Evolutionary conservation across 2,797 vertebrate genomes (phyloP).

Genomic region (Neosalanx taihuensis): DNA sequence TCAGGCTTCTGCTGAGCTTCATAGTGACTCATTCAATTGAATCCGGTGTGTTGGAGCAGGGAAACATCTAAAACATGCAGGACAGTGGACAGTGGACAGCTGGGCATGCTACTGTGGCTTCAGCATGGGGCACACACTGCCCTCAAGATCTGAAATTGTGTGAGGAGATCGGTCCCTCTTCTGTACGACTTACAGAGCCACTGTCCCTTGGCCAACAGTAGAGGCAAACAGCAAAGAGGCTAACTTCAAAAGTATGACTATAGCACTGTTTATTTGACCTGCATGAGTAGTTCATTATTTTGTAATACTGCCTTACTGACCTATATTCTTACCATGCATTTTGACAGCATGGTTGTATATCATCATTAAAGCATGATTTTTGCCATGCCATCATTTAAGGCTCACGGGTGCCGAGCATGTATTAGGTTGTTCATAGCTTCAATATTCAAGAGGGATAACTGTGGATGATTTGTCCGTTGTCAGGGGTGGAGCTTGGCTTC

Average conservation of each 20-base stretch:
- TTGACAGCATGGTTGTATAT: too few species aligned
- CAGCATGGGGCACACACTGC: conserved; percentile 44
- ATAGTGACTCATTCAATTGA: too few species aligned
- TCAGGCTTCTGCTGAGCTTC: too few species aligned
- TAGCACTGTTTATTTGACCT: background rate
- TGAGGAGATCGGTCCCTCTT: conserved; percentile 47
- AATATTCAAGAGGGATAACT: conserved; percentile 58
- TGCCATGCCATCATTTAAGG: background rate
- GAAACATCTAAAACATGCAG: too few species aligned
- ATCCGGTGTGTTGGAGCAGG: too few species aligned
- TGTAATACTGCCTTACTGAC: too few species aligned
- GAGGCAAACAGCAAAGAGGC: conserved; percentile 20
- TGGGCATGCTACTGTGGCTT: conserved; percentile 59
- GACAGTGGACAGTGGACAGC: too few species aligned
- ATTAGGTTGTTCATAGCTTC: conserved; percentile 27
- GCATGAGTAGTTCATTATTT: too few species aligned
- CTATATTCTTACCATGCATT: too few species aligned
- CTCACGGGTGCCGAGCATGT: background rate
- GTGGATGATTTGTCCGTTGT: conserved; percentile 11
- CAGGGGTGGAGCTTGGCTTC: conserved; percentile 53
- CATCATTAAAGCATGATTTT: background rate
- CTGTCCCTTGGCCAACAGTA: conserved; percentile 45
- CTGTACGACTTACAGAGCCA: conserved; percentile 44
- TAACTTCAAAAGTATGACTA: conserved; percentile 1
- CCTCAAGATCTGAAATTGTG: conserved; percentile 53